A percentile compares a stretch with the other conserved stretches of the same genome.
Evolutionary conservation across 2,888 invertebrate species (phyloP).

Genomic region (Rotaria socialis): DNA sequence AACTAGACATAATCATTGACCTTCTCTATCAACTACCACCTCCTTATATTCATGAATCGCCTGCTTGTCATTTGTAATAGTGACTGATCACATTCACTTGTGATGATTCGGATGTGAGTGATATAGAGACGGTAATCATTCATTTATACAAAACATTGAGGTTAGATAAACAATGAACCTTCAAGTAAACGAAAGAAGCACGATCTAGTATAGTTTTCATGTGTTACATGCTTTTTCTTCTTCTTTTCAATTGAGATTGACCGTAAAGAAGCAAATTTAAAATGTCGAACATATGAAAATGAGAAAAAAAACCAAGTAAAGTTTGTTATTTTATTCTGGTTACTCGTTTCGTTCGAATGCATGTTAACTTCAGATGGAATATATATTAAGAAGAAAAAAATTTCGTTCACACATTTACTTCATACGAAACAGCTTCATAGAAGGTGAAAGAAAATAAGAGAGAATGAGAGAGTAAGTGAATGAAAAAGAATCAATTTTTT

Average conservation of each 20-base stretch:
- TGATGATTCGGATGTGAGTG: conserved; percentile 23
- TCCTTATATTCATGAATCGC: not conserved
- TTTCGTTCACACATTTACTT: not conserved
- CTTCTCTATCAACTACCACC: not conserved
- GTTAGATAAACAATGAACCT: conserved; percentile 8
- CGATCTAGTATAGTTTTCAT: not conserved
- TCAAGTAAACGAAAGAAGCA: conserved; percentile 10
- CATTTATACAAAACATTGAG: conserved; percentile 16
- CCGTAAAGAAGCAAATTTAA: not conserved
- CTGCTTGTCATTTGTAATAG: conserved; percentile 26
- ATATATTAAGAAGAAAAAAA: not conserved
- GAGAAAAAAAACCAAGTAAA: not conserved
- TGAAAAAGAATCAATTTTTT: not conserved
- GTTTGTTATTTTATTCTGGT: not conserved
- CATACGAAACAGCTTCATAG: not conserved
- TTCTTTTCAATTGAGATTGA: not conserved
- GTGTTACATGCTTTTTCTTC: not conserved
- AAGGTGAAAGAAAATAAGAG: not conserved
- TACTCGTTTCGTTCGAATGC: not conserved
- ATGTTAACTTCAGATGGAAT: not conserved
- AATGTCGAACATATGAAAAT: not conserved
- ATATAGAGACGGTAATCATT: conserved; percentile 26
- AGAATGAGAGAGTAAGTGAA: too few species aligned
- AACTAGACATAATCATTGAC: conserved; percentile 14
- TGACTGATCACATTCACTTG: conserved; percentile 14